Percentiles rank a stretch among this genome's conserved stretches.
Evolutionary conservation across 2,888 invertebrate species (phyloP).

Genomic region (Epiblema foenella): DNA sequence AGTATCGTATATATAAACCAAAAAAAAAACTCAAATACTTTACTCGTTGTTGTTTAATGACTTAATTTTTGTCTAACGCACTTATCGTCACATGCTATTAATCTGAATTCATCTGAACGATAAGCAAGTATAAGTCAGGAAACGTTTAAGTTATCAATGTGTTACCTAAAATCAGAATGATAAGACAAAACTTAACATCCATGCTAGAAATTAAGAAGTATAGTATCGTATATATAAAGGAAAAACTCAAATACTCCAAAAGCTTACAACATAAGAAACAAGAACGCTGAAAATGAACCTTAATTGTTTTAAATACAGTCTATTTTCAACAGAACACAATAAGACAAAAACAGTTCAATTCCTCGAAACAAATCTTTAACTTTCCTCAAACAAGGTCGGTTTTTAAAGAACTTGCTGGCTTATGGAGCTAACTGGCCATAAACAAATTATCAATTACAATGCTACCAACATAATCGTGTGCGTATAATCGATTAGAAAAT

Average conservation of each 20-base stretch:
- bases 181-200: not conserved
- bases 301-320: not conserved
- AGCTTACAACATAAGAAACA: conserved; percentile 3
- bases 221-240: no score
- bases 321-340: not conserved
- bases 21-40: no score
- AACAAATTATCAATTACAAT: conserved; percentile 42
- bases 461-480: conserved; percentile 43
- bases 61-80: not conserved
- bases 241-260: not conserved
- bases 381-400: conserved; percentile 25
- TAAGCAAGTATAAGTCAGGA: not conserved
- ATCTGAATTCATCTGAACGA: no score
- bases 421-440: conserved; percentile 33
- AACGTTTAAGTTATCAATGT: not conserved
- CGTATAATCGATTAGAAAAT: conserved; percentile 42
- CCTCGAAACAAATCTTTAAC: conserved; percentile 20
- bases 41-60: not conserved
- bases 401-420: not conserved
- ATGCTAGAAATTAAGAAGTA: not conserved
- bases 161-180: not conserved
- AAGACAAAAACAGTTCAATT: not conserved
- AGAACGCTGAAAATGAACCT: not conserved
- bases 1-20: no score
- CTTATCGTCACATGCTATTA: no score